Percentiles rank a stretch among this genome's conserved stretches.
These are phyloP conservation scores for Caerostris darwini DNA, from an alignment of 1,140 invertebrate species.

Conservation along the genomic window DNA sequence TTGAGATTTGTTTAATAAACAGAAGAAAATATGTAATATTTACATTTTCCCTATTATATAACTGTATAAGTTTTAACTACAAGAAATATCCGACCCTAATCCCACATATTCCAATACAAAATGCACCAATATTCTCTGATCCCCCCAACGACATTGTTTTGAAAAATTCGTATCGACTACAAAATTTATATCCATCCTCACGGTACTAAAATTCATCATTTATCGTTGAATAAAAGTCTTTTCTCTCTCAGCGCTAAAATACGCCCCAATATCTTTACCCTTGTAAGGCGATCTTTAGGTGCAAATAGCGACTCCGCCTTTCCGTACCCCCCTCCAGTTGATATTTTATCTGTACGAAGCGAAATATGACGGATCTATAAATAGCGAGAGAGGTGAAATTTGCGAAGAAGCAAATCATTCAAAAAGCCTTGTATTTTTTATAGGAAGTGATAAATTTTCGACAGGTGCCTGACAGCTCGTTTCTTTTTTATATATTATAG, in stretches of 20 bases:
- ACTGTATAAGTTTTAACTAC: too few relatives aligned
- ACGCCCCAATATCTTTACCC: background rate
- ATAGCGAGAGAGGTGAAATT: conserved; percentile 34
- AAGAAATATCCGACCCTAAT: too few relatives aligned
- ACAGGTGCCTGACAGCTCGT: conserved; percentile 44
- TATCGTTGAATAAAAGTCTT: conserved; percentile 16
- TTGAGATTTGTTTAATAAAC: too few relatives aligned
- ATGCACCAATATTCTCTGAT: background rate
- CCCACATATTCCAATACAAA: background rate
- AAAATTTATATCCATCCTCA: background rate
- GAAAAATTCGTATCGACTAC: background rate
- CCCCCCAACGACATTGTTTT: background rate
- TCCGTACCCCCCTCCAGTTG: background rate
- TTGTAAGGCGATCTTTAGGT: conserved; percentile 18
- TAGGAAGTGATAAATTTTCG: conserved; percentile 47
- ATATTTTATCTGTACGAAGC: conserved; percentile 7
- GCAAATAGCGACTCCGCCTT: conserved; percentile 32
- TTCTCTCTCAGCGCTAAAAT: conserved; percentile 1
- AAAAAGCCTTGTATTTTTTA: conserved; percentile 29
- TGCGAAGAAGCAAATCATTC: conserved; percentile 49
- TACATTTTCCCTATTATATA: too few relatives aligned
- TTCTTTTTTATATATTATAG: conserved; percentile 7
- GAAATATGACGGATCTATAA: conserved; percentile 43
- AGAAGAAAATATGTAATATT: too few relatives aligned
- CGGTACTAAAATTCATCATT: conserved; percentile 16